phyloP scores from a whole-genome alignment of 2,113 vertebrate genomes.

The Ibidorhyncha struthersii region DNA sequence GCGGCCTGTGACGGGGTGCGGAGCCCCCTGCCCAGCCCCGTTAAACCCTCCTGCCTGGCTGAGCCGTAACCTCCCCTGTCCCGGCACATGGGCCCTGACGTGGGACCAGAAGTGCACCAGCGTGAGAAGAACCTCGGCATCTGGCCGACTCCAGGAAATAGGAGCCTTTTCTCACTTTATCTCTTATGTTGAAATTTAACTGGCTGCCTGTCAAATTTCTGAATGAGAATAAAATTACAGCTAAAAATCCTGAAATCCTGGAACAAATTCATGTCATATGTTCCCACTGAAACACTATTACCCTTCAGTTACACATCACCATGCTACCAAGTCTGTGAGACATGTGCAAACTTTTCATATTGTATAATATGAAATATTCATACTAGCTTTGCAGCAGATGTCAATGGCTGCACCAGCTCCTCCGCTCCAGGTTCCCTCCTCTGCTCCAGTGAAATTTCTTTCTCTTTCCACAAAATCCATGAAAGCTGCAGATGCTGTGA shows the following conservation, averaged over 20 bases:
- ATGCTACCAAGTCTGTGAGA: background rate
- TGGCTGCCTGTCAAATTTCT: conserved; percentile 9
- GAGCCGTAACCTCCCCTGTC: background rate
- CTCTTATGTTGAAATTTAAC: background rate
- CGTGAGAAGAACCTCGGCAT: background rate
- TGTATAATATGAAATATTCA: conserved; percentile 35
- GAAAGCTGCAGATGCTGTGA: conserved; percentile 13
- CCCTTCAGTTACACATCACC: conserved; percentile 27
- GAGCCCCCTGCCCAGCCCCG: background rate
- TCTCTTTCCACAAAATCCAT: background rate
- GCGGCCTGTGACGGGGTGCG: accelerated
- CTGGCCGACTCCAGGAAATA: background rate
- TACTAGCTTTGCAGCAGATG: conserved; percentile 40
- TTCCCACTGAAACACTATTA: background rate
- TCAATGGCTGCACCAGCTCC: conserved; percentile 7
- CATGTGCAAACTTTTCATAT: conserved; percentile 7
- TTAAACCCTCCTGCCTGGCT: background rate
- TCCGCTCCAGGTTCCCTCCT: background rate
- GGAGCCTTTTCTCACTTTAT: background rate
- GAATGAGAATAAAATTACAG: conserved; percentile 9
- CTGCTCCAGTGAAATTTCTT: background rate
- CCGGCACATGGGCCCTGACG: accelerated
- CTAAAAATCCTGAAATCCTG: conserved; percentile 22
- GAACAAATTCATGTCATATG: conserved; percentile 9
- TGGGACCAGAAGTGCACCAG: background rate